These are phyloP conservation scores for Orchestia grillus DNA, from an alignment of 1,140 invertebrate species.

Conservation along the genomic window DNA sequence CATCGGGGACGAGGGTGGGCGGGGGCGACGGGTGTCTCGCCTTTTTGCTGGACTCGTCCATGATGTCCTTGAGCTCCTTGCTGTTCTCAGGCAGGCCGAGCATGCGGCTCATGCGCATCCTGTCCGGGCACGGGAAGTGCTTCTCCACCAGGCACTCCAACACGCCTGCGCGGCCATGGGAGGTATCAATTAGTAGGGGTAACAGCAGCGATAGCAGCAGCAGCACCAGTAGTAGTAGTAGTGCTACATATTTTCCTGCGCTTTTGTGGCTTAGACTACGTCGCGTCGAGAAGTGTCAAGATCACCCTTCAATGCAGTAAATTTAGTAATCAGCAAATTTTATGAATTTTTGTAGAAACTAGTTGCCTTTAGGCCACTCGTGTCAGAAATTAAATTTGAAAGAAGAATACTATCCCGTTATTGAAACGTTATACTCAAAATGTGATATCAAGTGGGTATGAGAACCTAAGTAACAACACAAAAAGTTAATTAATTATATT, in stretches of 20 bases:
- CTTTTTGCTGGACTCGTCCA: slow-evolving; percentile 70
- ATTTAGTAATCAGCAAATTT: too few relatives aligned
- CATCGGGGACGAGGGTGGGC: slow-evolving; percentile 58
- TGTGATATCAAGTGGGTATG: too few relatives aligned
- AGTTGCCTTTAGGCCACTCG: too few relatives aligned
- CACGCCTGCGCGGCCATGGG: slow-evolving; percentile 77
- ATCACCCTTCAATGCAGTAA: too few relatives aligned
- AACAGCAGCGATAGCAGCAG: not conserved
- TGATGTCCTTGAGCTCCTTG: slow-evolving; percentile 68
- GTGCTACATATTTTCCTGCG: not conserved
- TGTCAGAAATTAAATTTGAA: too few relatives aligned
- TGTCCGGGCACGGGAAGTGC: slow-evolving; percentile 95
- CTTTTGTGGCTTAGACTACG: too few relatives aligned
- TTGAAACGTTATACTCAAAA: too few relatives aligned
- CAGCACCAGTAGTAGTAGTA: not conserved
- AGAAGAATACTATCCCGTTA: too few relatives aligned
- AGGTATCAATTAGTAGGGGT: slow-evolving; percentile 9
- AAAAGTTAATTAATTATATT: too few relatives aligned
- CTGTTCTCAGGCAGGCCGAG: slow-evolving; percentile 78
- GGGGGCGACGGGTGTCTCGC: slow-evolving; percentile 25
- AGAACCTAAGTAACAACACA: too few relatives aligned
- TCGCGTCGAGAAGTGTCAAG: too few relatives aligned
- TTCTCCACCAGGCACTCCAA: slow-evolving; percentile 95
- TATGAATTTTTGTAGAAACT: too few relatives aligned
- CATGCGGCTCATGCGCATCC: slow-evolving; percentile 84